A percentile compares a stretch with the other conserved stretches of the same genome.
Conservation (phyloP, 2,888 invertebrate species). For the Diogma glabrata region DNA sequence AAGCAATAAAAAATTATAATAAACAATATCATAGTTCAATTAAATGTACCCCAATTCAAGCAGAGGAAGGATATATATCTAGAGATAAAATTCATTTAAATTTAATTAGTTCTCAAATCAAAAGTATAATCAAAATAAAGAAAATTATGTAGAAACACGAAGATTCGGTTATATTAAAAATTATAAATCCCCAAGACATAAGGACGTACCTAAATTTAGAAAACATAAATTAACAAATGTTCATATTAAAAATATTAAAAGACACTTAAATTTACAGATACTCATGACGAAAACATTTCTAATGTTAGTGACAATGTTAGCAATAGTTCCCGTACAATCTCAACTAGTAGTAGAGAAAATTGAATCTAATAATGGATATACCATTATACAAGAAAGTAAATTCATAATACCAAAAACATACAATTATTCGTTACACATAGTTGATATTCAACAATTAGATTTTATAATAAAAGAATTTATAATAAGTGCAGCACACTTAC, state of each 20-base stretch:
- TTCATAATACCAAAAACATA: background rate
- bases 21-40: background rate
- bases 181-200: background rate
- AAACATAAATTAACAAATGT: constrained; percentile 5
- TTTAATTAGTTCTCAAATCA: no score
- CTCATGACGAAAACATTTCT: background rate
- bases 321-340: background rate
- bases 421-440: background rate
- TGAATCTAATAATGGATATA: background rate
- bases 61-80: no score
- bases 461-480: background rate
- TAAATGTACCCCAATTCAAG: background rate
- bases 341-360: background rate
- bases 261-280: background rate
- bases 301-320: background rate
- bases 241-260: background rate
- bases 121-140: background rate
- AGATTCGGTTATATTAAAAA: constrained; percentile 4
- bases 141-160: constrained; percentile 2
- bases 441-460: constrained; percentile 1
- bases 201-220: constrained; percentile 5
- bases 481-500: no score
- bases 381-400: background rate
- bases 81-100: no score
- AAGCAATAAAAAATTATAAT: background rate